Base-by-base conservation (phyloP, 2,888 invertebrate species). In the Schrankia costaestrigalis region DNA sequence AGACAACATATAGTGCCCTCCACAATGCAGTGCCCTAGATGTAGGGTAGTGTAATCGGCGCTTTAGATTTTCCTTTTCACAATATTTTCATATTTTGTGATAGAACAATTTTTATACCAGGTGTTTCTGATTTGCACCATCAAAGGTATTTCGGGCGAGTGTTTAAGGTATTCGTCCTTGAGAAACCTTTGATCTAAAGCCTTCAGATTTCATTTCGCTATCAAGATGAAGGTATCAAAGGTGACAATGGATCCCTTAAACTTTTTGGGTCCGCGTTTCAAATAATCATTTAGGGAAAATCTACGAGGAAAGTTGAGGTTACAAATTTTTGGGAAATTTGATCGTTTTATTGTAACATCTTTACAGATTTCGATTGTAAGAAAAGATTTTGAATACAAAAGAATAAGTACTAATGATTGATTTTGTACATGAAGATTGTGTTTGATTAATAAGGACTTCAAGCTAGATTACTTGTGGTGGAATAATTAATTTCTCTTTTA, bases 141-240 rank as follows among this genome's bases (percentile, higher is more conserved):
- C 42, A 37, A 48, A 55, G 34, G 33, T 25, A 41, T 56, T 42
- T 15, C 11, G 36, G 18, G 29, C 11, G 24, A 28, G 36, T 37
- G 44, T 60, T 60, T 49, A 34, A 38, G 41, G 44, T 49, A 56
- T 52, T 49, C 41, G 38, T 45, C 41, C 45, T 35, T 36, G 22
- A 30, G 28, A 30, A 19, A 25, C 24, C 45, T 48, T 59, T 59
- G 57, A 56, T 46, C 44, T 30, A 11, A 21, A 27, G 14, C 26
- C 41, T 37, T 39, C 38, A 13, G 35, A 52, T 56, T 42, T 35
- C 44, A 35, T 50, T 32, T 29, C 31, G 36, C 27, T 26, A 46
- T 46, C 33, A 39, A 46, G 41, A 35, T 47, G 30, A 26, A 48
- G 35, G 48, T 45, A 41, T 54, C 35, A 50, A 58, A 55, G 44